A percentile compares a stretch with the other conserved stretches of the same genome.
phyloP scores from a whole-genome alignment of 1,140 invertebrate genomes.

The Papilio machaon region DNA sequence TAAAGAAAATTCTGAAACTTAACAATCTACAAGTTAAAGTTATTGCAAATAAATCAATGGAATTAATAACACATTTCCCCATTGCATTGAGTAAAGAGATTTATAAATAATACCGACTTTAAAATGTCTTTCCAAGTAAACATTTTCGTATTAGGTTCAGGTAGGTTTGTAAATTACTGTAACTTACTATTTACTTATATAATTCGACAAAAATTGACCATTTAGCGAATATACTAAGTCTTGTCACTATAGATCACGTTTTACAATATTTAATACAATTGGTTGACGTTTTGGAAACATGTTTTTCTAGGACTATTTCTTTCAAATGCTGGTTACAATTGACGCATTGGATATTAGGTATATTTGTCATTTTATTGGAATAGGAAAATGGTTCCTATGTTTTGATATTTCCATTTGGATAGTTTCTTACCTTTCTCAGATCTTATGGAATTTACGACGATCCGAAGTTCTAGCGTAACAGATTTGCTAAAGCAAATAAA shows the following conservation, averaged over 20 bases:
- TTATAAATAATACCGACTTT: not conserved
- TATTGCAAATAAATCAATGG: no score
- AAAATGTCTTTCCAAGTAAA: not conserved
- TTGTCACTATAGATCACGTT: not conserved
- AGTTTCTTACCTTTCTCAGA: no score
- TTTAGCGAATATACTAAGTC: not conserved
- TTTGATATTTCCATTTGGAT: not conserved
- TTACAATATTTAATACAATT: not conserved
- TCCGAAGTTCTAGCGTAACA: not conserved
- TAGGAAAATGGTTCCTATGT: not conserved
- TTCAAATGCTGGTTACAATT: not conserved
- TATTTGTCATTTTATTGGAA: not conserved
- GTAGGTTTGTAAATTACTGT: not conserved
- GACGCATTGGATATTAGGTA: not conserved
- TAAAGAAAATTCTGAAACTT: no score
- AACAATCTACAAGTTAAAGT: no score
- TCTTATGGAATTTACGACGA: not conserved
- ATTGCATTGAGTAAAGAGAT: not conserved
- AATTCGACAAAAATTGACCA: constrained; percentile 18
- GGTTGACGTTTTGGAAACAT: not conserved
- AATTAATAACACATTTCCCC: not conserved
- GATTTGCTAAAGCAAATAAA: not conserved
- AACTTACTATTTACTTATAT: constrained; percentile 9
- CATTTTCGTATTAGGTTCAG: not conserved
- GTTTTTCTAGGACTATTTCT: no score